Evolutionary conservation across 2,113 vertebrate species (phyloP), one percentile per base, ranked within the genome.

Genomic region (Dissostichus mawsoni): DNA sequence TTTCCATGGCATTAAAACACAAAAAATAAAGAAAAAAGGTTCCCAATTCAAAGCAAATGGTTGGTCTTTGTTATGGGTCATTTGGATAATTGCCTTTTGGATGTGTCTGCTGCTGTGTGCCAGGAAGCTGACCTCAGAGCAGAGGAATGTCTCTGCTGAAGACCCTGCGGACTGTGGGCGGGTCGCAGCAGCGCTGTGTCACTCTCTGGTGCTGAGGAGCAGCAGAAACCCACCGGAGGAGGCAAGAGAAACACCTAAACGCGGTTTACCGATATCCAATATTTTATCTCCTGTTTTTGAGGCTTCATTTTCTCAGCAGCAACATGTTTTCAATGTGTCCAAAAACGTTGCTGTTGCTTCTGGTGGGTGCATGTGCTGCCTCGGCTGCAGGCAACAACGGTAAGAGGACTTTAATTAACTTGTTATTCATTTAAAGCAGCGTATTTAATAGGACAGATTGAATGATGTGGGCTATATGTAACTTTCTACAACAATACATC

Each of bases 71-170:
- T 36, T 20, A 18, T 12, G 55, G 20, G 17, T 29, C 12, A 16
- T 58, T 59, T 29, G n/a, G 11, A 25, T 29, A 16, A 9, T 3
- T 20, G 18, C 4, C 2, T 16, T 4, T 25, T 25, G 36, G 2
- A 51, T 51, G 16, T 9, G n/a, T 9, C 16, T 33, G 25, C 12
- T 11, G 67, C n/a, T 80, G 62, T 41, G 7, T 6, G 83, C 75
- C 8, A 75, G 69, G 74, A 81, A 61, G 11, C 55, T 87, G 80
- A 90, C 76, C 8, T 86, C 82, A 90, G 5, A 1, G 11, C 3
- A 25, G 0, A 65, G 76, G 85, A 84, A 86, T 84, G 12, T 62
- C 0, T 20, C 10, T 3, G 25, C 18, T 13, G 77, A n/a, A 52
- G 70, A 67, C 7, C 2, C 72, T 5, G 48, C 18, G 71, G 72